Evolutionary conservation across 2,888 invertebrate species (phyloP).

Genomic region (Tipula confusa): DNA sequence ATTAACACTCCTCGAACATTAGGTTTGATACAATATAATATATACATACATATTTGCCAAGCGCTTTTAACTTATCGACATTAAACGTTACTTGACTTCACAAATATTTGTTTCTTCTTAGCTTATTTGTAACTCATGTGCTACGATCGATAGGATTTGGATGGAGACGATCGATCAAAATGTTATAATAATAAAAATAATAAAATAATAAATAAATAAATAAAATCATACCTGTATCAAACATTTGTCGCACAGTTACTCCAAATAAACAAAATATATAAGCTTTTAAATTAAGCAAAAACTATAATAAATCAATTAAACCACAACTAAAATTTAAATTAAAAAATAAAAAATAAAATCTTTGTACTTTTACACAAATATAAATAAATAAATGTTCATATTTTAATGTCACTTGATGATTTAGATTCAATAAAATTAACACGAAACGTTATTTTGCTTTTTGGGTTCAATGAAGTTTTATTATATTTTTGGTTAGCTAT

Average conservation of each 20-base stretch:
- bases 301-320: neutral
- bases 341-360: too few relatives aligned
- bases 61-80: neutral
- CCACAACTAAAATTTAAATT: neutral
- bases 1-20: neutral
- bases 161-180: neutral
- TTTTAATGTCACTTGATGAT: neutral
- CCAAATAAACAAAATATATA: conserved; percentile 21
- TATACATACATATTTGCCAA: neutral
- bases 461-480: neutral
- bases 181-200: neutral
- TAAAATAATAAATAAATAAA: conserved; percentile 27
- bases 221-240: conserved; percentile 30
- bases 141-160: too few relatives aligned
- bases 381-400: neutral
- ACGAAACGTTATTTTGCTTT: neutral
- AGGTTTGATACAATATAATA: neutral
- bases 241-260: conserved; percentile 30
- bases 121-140: too few relatives aligned
- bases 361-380: neutral
- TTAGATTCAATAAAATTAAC: neutral
- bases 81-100: neutral
- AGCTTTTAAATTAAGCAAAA: neutral
- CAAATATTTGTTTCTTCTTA: neutral
- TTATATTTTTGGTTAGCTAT: neutral